Evolutionary conservation across 2,797 vertebrate genomes (phyloP).

Genomic region (Aphelocoma californica): DNA sequence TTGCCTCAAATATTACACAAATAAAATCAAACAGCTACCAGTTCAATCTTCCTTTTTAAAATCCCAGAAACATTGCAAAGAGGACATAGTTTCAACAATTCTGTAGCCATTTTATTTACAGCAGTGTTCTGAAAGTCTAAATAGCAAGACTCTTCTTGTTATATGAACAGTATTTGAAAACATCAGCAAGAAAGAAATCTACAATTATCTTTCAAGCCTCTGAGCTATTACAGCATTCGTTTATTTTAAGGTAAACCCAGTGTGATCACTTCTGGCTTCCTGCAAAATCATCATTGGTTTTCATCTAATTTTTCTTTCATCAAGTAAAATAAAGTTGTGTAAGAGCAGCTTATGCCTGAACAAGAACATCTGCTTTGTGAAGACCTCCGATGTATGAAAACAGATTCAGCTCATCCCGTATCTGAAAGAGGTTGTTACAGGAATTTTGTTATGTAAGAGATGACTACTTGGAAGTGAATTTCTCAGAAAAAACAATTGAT

Average conservation of each 20-base stretch:
- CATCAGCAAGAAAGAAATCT: neutral
- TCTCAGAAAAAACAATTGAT: neutral
- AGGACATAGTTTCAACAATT: neutral
- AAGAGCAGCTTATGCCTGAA: neutral
- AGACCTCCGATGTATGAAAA: neutral
- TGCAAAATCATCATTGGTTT: neutral
- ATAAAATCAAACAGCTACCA: constrained; percentile 17
- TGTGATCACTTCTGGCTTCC: neutral
- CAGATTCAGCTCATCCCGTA: neutral
- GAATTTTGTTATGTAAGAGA: neutral
- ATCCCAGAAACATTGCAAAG: neutral
- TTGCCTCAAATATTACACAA: neutral
- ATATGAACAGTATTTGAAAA: constrained; percentile 56
- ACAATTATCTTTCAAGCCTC: neutral
- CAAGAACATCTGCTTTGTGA: neutral
- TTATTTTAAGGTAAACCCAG: neutral
- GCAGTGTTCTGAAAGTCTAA: constrained; percentile 39
- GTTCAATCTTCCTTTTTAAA: constrained; percentile 19
- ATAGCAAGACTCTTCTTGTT: constrained; percentile 7
- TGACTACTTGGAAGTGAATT: neutral
- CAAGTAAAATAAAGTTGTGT: neutral
- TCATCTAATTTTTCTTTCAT: neutral
- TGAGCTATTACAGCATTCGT: neutral
- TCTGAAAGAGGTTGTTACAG: neutral
- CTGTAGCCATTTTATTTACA: constrained; percentile 57